Percentiles rank a stretch among this genome's conserved stretches.
Evolutionary conservation across 2,797 vertebrate species (phyloP).

Genomic region (Mormyrops attenuatus): DNA sequence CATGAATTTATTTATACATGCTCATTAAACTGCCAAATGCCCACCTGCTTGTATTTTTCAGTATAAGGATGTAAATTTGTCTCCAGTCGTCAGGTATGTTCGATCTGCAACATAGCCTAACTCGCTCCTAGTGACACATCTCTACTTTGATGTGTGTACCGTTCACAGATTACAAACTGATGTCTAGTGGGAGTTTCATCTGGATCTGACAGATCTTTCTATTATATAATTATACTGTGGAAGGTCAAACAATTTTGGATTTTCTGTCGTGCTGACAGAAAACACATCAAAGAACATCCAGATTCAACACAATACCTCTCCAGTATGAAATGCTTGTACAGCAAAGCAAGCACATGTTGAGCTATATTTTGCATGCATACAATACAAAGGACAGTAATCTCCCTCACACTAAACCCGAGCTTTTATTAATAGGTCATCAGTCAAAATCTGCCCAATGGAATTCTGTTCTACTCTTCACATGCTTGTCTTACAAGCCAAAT

Average conservation of each 20-base stretch:
- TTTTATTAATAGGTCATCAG: neutral
- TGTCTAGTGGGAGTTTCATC: neutral
- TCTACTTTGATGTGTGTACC: neutral
- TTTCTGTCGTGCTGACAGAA: neutral
- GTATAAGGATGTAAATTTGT: neutral
- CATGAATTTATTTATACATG: neutral
- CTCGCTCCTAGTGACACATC: neutral
- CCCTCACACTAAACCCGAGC: neutral
- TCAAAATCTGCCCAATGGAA: neutral
- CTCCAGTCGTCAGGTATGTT: neutral
- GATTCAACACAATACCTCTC: neutral
- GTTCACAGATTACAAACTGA: neutral
- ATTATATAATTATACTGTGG: neutral
- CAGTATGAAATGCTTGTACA: neutral
- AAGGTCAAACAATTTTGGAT: neutral
- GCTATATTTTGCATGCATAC: neutral
- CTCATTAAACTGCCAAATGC: neutral
- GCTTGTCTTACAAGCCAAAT: conserved; percentile 62
- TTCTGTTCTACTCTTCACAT: conserved; percentile 53
- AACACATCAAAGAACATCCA: neutral
- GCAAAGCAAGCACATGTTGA: neutral
- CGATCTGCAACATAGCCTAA: neutral
- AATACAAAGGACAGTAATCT: neutral
- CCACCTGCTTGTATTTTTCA: neutral
- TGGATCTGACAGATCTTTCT: neutral